Percentiles rank a stretch among this genome's conserved stretches.
phyloP scores from a whole-genome alignment of 2,113 vertebrate genomes.

The Lophochroa leadbeateri region DNA sequence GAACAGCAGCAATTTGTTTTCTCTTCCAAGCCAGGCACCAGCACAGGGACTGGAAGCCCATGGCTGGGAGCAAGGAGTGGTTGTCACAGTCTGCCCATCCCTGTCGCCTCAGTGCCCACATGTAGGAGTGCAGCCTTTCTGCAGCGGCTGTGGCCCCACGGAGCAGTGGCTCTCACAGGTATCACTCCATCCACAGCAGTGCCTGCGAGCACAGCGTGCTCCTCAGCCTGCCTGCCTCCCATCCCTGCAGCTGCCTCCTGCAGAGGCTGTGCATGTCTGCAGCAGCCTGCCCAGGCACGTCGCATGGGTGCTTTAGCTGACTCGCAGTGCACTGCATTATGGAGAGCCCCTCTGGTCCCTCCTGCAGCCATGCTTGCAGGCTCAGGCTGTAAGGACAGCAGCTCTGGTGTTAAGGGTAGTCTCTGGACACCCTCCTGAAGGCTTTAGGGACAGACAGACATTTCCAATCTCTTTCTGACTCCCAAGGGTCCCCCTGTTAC shows the following conservation, averaged over 20 bases:
- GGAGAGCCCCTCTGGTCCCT: neutral
- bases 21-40: neutral
- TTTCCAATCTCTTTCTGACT: neutral
- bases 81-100: neutral
- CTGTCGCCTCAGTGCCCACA: fast-evolving
- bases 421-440: neutral
- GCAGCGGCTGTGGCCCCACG: fast-evolving
- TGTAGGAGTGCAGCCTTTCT: fast-evolving
- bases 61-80: neutral
- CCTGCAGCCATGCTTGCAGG: neutral
- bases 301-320: neutral
- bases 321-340: neutral
- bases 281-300: slow-evolving; percentile 28
- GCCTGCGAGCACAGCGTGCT: neutral
- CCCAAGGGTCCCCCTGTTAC: neutral
- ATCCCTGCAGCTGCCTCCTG: neutral
- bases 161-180: fast-evolving
- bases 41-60: neutral
- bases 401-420: neutral
- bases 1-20: neutral
- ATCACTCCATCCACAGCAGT: neutral
- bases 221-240: neutral
- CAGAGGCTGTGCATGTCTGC: neutral
- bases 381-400: neutral
- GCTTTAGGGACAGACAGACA: neutral